Percentiles rank a stretch among this genome's conserved stretches.
Conservation (phyloP, 2,888 invertebrate species). For the Aproaerema taeniolella region DNA sequence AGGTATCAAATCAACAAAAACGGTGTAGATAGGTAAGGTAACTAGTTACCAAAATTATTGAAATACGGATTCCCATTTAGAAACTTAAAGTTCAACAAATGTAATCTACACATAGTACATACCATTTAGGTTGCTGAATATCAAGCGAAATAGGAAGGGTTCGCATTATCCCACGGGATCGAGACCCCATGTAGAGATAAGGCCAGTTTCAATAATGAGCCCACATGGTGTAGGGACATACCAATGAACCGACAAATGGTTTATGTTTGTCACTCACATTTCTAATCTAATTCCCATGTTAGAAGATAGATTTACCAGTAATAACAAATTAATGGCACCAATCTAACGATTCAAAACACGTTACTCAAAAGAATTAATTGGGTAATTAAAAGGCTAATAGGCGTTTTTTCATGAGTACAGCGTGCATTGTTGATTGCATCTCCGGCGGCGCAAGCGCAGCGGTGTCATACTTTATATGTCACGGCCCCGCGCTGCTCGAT, state of each 20-base stretch:
- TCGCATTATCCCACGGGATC: slow-evolving; percentile 64
- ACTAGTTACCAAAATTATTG: too few species aligned
- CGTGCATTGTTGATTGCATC: slow-evolving; percentile 53
- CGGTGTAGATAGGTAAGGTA: too few species aligned
- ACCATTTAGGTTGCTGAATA: neutral
- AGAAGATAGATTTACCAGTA: neutral
- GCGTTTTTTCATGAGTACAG: too few species aligned
- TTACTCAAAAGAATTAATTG: too few species aligned
- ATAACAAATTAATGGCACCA: too few species aligned
- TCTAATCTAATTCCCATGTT: slow-evolving; percentile 5
- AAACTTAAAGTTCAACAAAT: too few species aligned
- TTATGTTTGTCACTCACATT: slow-evolving; percentile 2
- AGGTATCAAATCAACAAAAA: too few species aligned
- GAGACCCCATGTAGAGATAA: slow-evolving; percentile 68
- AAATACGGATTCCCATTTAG: too few species aligned
- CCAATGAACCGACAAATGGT: slow-evolving; percentile 26
- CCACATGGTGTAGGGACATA: slow-evolving; percentile 61
- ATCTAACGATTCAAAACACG: too few species aligned
- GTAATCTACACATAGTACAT: too few species aligned
- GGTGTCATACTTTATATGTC: slow-evolving; percentile 19
- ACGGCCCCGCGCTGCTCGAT: slow-evolving; percentile 52
- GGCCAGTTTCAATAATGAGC: slow-evolving; percentile 56
- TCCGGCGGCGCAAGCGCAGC: slow-evolving; percentile 17
- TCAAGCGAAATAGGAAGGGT: slow-evolving; percentile 45
- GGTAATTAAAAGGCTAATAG: too few species aligned